Conservation (phyloP, 2,113 vertebrate species). For the Lates calcarifer region DNA sequence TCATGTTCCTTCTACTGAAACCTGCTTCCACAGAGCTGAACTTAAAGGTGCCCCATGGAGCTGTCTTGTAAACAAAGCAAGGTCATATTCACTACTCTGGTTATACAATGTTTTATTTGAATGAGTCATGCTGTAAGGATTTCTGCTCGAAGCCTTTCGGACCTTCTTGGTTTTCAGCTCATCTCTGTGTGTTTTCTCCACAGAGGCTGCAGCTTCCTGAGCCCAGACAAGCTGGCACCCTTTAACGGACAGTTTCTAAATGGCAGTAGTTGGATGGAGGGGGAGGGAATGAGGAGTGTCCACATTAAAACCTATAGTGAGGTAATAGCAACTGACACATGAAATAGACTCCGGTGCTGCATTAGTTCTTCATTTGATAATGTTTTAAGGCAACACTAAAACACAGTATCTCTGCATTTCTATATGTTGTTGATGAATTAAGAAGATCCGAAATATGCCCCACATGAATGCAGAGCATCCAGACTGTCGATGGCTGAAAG, state of each 20-base stretch:
- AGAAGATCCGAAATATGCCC: too few species aligned
- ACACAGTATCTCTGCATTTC: not conserved
- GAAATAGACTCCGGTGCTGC: not conserved
- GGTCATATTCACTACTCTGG: not conserved
- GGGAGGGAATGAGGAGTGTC: constrained; percentile 54
- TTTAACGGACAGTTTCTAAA: constrained; percentile 80
- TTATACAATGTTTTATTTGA: not conserved
- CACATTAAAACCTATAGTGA: constrained; percentile 56
- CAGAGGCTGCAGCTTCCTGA: constrained; percentile 75
- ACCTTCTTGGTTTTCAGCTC: not conserved
- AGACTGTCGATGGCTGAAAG: too few species aligned
- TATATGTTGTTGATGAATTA: not conserved
- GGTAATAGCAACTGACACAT: constrained; percentile 43
- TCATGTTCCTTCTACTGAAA: too few species aligned
- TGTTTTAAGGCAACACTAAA: not conserved
- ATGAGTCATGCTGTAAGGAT: not conserved
- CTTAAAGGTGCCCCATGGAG: too few species aligned
- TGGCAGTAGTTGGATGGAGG: constrained; percentile 70
- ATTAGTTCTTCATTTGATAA: not conserved
- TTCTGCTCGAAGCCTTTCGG: not conserved
- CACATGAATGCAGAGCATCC: too few species aligned
- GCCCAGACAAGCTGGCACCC: constrained; percentile 74
- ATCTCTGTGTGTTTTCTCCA: constrained; percentile 26
- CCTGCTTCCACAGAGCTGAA: too few species aligned
- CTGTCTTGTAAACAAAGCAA: too few species aligned